These are phyloP conservation scores for Acanthornis magna DNA, from an alignment of 2,797 vertebrate species.

Conservation along the genomic window DNA sequence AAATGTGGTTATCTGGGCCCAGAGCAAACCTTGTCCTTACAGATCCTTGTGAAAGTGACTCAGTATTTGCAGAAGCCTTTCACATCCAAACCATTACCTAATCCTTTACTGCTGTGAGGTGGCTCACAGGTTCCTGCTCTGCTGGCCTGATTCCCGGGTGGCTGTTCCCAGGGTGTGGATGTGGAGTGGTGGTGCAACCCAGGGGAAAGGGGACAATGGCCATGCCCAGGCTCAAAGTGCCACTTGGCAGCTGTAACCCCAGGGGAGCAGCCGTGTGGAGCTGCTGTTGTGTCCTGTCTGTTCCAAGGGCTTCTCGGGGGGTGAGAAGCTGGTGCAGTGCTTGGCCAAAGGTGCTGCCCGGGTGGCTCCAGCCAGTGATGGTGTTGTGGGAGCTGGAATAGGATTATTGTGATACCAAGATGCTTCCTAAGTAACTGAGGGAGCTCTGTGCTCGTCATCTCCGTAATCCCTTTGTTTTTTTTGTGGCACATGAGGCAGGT, in stretches of 20 bases:
- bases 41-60: not conserved
- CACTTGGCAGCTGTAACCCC: not conserved
- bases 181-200: not conserved
- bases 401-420: not conserved
- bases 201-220: not conserved
- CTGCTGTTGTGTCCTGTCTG: not conserved
- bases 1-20: not conserved
- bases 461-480: not conserved
- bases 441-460: not conserved
- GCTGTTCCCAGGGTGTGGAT: not conserved
- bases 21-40: constrained; percentile 2
- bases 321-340: not conserved
- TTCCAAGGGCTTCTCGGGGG: not conserved
- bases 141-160: not conserved
- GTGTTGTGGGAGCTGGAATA: not conserved
- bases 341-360: not conserved
- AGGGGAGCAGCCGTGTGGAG: fast-evolving
- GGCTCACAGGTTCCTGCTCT: not conserved
- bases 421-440: not conserved
- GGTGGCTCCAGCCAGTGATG: fast-evolving
- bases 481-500: fast-evolving
- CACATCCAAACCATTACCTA: not conserved
- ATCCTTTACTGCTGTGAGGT: not conserved
- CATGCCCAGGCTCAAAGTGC: not conserved
- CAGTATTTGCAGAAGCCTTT: constrained; percentile 31